Evolutionary conservation across 2,797 vertebrate species (phyloP).

Genomic region (Artibeus jamaicensis): DNA sequence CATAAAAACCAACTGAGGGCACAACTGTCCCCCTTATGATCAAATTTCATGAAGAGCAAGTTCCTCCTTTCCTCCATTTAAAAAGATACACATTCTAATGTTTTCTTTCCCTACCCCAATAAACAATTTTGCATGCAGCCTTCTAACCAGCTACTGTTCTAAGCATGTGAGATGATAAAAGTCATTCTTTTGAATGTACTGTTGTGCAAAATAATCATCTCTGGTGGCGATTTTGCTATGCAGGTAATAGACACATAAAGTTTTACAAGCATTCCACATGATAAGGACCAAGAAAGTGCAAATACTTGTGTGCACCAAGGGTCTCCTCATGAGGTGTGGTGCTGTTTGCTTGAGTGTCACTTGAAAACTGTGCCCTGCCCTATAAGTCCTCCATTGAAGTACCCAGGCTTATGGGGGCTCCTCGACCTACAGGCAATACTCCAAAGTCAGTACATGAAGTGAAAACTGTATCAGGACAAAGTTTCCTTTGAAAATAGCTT

Average conservation of each 20-base stretch:
- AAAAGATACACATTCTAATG: background rate
- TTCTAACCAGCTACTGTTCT: background rate
- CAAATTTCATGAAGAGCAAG: background rate
- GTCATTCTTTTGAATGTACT: background rate
- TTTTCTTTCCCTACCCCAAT: background rate
- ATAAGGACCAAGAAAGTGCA: background rate
- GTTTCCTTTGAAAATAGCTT: background rate
- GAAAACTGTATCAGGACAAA: background rate
- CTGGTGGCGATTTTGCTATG: background rate
- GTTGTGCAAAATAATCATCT: background rate
- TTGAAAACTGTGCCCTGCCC: background rate
- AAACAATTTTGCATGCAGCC: no score
- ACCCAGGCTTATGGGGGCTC: rapidly evolving
- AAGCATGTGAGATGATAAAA: background rate
- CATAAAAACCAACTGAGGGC: background rate
- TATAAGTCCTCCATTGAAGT: background rate
- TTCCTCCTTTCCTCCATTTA: background rate
- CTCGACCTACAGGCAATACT: background rate
- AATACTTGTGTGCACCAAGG: rapidly evolving
- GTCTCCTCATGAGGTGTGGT: background rate
- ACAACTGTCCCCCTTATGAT: background rate
- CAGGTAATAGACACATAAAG: background rate
- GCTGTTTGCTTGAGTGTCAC: background rate
- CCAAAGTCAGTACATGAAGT: background rate
- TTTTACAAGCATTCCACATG: background rate